A percentile compares a stretch with the other conserved stretches of the same genome.
These are phyloP conservation scores for Limnephilus rhombicus DNA, from an alignment of 2,888 invertebrate species.

Conservation along the genomic window DNA sequence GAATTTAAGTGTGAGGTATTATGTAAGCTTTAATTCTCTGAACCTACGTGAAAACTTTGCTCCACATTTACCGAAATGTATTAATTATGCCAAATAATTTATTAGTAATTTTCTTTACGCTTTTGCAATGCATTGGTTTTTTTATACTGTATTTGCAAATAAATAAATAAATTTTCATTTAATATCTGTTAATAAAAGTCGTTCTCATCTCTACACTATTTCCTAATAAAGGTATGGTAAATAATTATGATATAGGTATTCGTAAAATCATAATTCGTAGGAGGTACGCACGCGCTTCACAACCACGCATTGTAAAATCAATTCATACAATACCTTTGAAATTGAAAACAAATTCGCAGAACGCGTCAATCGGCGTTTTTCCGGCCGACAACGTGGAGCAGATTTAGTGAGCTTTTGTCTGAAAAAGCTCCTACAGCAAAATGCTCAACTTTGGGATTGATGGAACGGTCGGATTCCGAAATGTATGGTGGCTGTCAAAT, in stretches of 20 bases:
- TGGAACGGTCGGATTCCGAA: constrained; percentile 43
- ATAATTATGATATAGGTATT: background rate
- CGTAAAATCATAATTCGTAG: background rate
- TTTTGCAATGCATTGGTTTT: too few relatives aligned
- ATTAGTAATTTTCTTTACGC: too few relatives aligned
- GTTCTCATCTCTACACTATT: too few relatives aligned
- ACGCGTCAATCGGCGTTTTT: background rate
- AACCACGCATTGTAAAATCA: background rate
- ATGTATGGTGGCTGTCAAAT: constrained; percentile 57
- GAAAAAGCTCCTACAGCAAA: background rate
- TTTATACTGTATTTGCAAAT: too few relatives aligned
- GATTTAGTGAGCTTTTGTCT: background rate
- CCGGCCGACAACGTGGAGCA: background rate
- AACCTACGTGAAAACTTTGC: too few relatives aligned
- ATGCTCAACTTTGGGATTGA: constrained; percentile 8
- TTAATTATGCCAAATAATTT: too few relatives aligned
- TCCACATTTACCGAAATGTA: too few relatives aligned
- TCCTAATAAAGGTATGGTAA: background rate
- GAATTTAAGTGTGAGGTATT: too few relatives aligned
- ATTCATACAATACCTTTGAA: background rate
- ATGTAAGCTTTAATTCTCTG: too few relatives aligned
- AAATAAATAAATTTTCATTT: too few relatives aligned
- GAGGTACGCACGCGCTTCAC: background rate
- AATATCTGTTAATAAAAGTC: too few relatives aligned
- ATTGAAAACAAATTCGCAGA: background rate